Percentiles rank a stretch among this genome's conserved stretches.
These are phyloP conservation scores for Aporrectodea caliginosa DNA, from an alignment of 1,140 invertebrate genomes.

Conservation along the genomic window DNA sequence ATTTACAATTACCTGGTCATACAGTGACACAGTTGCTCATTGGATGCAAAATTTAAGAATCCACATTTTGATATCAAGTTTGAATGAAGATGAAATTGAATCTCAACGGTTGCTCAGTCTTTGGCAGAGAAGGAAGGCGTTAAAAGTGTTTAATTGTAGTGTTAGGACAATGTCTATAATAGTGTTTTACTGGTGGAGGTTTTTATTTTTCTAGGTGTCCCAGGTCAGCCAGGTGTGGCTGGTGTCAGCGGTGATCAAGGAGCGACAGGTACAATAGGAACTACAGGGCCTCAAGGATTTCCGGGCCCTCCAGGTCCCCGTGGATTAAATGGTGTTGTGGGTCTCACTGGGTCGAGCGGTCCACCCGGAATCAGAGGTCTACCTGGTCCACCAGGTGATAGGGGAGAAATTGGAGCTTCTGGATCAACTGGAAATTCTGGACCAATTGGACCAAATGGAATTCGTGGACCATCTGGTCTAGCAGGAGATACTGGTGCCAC, in stretches of 20 bases:
- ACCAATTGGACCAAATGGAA: conserved; percentile 6
- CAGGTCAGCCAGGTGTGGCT: conserved; percentile 4
- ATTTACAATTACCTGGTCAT: too few relatives aligned
- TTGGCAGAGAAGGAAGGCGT: too few relatives aligned
- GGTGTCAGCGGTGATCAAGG: background rate
- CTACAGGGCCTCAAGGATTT: background rate
- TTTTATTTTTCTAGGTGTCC: background rate
- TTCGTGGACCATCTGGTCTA: conserved; percentile 19
- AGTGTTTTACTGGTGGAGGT: too few relatives aligned
- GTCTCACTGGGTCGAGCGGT: conserved; percentile 5
- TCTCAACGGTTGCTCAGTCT: too few relatives aligned
- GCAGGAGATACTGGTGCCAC: conserved; percentile 23
- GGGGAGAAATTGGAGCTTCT: background rate
- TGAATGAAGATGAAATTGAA: too few relatives aligned
- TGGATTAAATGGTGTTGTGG: background rate
- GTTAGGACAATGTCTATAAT: too few relatives aligned
- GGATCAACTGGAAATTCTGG: conserved; percentile 8
- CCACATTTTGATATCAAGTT: too few relatives aligned
- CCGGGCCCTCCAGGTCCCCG: background rate
- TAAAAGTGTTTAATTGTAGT: too few relatives aligned
- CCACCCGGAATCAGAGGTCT: conserved; percentile 1
- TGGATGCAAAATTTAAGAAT: too few relatives aligned
- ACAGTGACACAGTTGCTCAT: too few relatives aligned
- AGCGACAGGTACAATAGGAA: background rate
- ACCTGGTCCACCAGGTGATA: background rate